Evolutionary conservation across 2,113 vertebrate species (phyloP), one percentile per base, ranked within the genome.

Genomic region (Python bivittatus): DNA sequence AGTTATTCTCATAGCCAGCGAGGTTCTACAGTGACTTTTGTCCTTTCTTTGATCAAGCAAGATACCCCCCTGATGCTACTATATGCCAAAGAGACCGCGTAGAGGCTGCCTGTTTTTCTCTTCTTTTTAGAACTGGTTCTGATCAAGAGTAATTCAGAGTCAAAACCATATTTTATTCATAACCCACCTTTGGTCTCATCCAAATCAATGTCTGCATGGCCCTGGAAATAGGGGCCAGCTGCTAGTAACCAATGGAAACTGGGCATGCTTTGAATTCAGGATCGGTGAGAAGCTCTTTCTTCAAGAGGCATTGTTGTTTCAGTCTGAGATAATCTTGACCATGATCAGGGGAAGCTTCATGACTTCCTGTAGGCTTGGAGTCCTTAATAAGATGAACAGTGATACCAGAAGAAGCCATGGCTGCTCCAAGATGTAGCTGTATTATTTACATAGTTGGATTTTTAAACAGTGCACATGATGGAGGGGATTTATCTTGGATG

Each of bases 161-260:
- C 53, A 84, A 58, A 56, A 56, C 64, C n/a, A 27, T 27, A 68
- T 9, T 27, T 10, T 27, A 68, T 10, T 9, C 27, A 68, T 29
- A 38, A 85, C 94, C 90, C 96, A 97, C 97, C 88, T 96, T 94
- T 5, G 97, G 97, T 48, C 97, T 94, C 95, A 92, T 95, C 97
- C 97, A 97, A 29, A 95, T 53, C 94, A 97, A 95, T 13, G 92
- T 95, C 87, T 93, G 95, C 64, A 95, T 95, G 38, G 94, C 93
- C 91, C 93, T 87, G 0, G 96, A 96, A 58, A 96, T 27, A 0
- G 95, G 96, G 9, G 96, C 96, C 88, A 97, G 93, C 44, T 93
- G 53, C 61, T 96, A 90, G 54, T 97, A 95, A 54, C 97, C 97
- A 52, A 97, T 93, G 6, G 97, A 95, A 12, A 94, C 92, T 0